These are phyloP conservation scores for Varanus komodoensis DNA, from an alignment of 2,113 vertebrate species.

Conservation along the genomic window DNA sequence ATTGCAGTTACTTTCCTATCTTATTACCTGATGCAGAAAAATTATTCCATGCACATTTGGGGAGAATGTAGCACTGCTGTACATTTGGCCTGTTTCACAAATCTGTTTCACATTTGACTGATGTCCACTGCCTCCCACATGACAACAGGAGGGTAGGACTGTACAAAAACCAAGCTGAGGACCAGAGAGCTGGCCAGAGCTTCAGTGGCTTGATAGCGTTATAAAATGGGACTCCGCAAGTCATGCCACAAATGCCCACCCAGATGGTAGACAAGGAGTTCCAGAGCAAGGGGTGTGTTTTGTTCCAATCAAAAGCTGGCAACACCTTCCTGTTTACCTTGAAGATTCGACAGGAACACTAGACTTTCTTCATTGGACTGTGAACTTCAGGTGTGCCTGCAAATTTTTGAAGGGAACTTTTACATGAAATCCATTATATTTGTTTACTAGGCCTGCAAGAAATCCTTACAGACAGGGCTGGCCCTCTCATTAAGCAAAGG, in stretches of 20 bases:
- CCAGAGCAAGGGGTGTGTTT: not conserved
- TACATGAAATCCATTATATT: not conserved
- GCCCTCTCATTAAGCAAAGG: too few species aligned
- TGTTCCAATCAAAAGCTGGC: not conserved
- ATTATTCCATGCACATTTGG: not conserved
- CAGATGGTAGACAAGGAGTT: not conserved
- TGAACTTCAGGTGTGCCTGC: slow-evolving; percentile 1
- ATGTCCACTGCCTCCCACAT: not conserved
- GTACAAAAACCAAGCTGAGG: not conserved
- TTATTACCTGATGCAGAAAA: not conserved
- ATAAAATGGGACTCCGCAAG: not conserved
- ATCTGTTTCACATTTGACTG: not conserved
- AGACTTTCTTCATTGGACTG: not conserved
- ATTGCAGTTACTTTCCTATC: not conserved
- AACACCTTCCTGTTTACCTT: slow-evolving; percentile 2
- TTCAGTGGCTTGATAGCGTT: not conserved
- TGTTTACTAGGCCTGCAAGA: not conserved
- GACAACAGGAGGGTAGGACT: not conserved
- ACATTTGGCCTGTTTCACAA: not conserved
- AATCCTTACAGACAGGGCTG: not conserved
- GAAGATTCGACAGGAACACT: not conserved
- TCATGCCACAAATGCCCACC: not conserved
- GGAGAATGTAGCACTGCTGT: not conserved
- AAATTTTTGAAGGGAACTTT: not conserved
- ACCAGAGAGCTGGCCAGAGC: not conserved